Percentiles rank a stretch among this genome's conserved stretches.
Conservation (phyloP, 2,888 invertebrate genomes). For the Endomychus coccineus region DNA sequence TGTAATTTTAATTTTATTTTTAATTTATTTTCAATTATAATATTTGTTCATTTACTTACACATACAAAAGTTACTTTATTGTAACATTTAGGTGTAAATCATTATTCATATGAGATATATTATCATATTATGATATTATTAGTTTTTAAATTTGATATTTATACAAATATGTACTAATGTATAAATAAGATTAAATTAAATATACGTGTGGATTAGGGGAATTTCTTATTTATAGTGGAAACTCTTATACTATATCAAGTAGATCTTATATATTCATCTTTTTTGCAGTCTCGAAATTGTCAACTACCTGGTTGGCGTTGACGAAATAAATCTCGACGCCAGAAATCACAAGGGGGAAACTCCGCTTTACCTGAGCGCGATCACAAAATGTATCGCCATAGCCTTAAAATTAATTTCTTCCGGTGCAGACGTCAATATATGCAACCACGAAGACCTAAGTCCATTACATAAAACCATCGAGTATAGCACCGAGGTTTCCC, state of each 20-base stretch:
- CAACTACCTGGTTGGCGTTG: conserved; percentile 22
- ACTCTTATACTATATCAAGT: neutral
- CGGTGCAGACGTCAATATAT: conserved; percentile 27
- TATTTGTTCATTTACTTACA: too few relatives aligned
- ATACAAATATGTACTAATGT: too few relatives aligned
- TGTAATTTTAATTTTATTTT: too few relatives aligned
- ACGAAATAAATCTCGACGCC: conserved; percentile 25
- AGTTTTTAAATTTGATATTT: too few relatives aligned
- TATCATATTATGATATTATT: too few relatives aligned
- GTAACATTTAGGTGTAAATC: too few relatives aligned
- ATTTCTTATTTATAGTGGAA: too few relatives aligned
- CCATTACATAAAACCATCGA: conserved; percentile 29
- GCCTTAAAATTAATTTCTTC: conserved; percentile 23
- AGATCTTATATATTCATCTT: conserved; percentile 5
- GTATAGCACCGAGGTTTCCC: conserved; percentile 19
- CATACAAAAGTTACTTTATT: too few relatives aligned
- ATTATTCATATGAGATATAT: too few relatives aligned
- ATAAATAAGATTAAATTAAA: too few relatives aligned
- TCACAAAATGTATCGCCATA: conserved; percentile 16
- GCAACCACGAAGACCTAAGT: conserved; percentile 23
- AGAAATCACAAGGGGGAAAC: conserved; percentile 29
- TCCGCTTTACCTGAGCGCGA: conserved; percentile 25
- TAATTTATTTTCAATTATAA: too few relatives aligned
- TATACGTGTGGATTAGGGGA: too few relatives aligned
- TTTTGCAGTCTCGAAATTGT: conserved; percentile 27